Evolutionary conservation across 2,888 invertebrate genomes (phyloP), one percentile per base, ranked within the genome.

Genomic region (Tipula lateralis): DNA sequence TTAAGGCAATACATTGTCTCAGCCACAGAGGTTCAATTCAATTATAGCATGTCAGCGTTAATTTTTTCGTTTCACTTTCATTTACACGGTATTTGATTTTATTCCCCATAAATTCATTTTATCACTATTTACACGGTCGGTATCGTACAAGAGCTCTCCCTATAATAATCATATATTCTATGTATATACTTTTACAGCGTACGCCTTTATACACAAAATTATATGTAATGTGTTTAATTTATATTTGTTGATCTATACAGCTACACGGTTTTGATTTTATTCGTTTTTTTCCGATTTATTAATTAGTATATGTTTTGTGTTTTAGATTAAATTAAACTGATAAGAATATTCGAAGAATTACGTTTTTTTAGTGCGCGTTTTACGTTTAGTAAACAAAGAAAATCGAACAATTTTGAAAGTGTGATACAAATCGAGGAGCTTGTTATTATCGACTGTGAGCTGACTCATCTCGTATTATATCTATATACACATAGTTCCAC

Each of bases 21-120:
- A 0, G n/a, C 2, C 44, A 44, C 16, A n/a, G 1, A 1, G 12
- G 13, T 12, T 12, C 19, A 19, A 50, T 50, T 50, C 3, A 66
- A 24, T 66, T 66, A 66, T 24, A 9, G 19, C 66, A 66, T 24
- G 66, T 66, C 66, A 66, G 66, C 66, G 66, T 7, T 66, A 66
- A 66, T 66, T 66, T 66, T 66, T 24, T 66, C 66, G 66, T 66
- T 66, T 66, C 66, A 66, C 66, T 66, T 66, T 66, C 66, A 66
- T 66, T 66, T 66, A 66, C 66, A 66, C 66, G 66, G 66, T 66
- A 66, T 9, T 66, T 66, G 66, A 66, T 66, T 66, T 9, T 24
- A 66, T 24, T 66, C 66, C 66, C 66, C 66, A 66, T 66, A 66
- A 24, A 66, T 66, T 66, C 24, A 13, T 66, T 66, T 66, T 66